Evolutionary conservation across 2,113 vertebrate species (phyloP).

Genomic region (Riparia riparia): DNA sequence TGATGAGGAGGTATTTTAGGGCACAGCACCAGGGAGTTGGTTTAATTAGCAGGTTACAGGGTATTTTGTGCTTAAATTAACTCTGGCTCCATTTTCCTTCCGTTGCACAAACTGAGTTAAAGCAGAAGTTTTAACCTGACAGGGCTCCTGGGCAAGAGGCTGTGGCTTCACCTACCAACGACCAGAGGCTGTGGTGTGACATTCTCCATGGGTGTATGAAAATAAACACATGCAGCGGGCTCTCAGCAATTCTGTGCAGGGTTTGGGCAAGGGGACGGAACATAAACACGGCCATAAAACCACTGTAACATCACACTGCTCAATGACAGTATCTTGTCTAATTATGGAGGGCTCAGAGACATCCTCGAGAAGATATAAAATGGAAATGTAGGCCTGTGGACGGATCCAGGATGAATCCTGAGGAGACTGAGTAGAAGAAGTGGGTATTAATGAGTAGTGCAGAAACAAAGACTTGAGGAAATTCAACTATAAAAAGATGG

Average conservation of each 20-base stretch:
- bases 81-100: not conserved
- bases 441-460: not conserved
- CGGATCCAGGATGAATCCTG: not conserved
- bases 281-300: not conserved
- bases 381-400: not conserved
- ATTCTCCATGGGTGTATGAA: not conserved
- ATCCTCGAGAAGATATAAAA: not conserved
- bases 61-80: slow-evolving; percentile 70
- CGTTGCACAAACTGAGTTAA: not conserved
- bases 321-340: not conserved
- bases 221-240: not conserved
- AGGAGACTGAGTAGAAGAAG: not conserved
- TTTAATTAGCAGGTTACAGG: slow-evolving; percentile 85
- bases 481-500: not conserved
- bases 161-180: not conserved
- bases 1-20: slow-evolving; percentile 78
- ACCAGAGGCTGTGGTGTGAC: not conserved
- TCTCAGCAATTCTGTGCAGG: not conserved
- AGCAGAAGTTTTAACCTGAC: rapidly evolving
- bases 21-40: slow-evolving; percentile 77
- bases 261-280: not conserved
- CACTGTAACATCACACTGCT: not conserved
- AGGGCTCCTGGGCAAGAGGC: not conserved
- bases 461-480: not conserved
- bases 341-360: slow-evolving; percentile 3